phyloP scores from a whole-genome alignment of 2,113 vertebrate species.

The Mustelus asterias region DNA sequence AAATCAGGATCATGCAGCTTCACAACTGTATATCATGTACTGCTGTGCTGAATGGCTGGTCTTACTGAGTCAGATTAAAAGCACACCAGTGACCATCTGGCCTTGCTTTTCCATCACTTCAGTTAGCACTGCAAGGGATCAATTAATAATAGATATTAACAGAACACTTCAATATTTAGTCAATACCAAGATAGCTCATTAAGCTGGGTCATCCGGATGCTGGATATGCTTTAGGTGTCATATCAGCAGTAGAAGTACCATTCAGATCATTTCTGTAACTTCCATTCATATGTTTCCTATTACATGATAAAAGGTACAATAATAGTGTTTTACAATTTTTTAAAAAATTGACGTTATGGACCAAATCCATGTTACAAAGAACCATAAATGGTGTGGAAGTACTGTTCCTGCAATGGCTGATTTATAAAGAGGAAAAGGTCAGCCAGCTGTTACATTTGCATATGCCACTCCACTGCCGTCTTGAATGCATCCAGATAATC shows the following conservation, averaged over 20 bases:
- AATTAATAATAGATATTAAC: conserved; percentile 23
- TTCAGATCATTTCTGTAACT: not conserved
- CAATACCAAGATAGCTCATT: not conserved
- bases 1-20: not conserved
- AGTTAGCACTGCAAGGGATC: not conserved
- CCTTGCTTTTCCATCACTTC: not conserved
- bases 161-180: conserved; percentile 16
- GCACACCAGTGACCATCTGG: conserved; percentile 15
- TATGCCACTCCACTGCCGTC: not conserved
- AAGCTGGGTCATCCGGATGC: not conserved
- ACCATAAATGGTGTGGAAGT: not conserved
- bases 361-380: not conserved
- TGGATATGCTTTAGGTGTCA: not conserved
- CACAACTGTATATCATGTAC: not conserved
- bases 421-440: not conserved
- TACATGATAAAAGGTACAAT: not conserved
- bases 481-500: not conserved
- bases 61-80: conserved; percentile 22
- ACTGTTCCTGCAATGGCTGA: not conserved
- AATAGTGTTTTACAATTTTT: not conserved
- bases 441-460: not conserved
- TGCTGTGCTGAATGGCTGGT: not conserved
- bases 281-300: not conserved
- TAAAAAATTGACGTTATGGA: not conserved
- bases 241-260: not conserved